Conservation (phyloP, 1,140 invertebrate genomes). For the Aphis gossypii region DNA sequence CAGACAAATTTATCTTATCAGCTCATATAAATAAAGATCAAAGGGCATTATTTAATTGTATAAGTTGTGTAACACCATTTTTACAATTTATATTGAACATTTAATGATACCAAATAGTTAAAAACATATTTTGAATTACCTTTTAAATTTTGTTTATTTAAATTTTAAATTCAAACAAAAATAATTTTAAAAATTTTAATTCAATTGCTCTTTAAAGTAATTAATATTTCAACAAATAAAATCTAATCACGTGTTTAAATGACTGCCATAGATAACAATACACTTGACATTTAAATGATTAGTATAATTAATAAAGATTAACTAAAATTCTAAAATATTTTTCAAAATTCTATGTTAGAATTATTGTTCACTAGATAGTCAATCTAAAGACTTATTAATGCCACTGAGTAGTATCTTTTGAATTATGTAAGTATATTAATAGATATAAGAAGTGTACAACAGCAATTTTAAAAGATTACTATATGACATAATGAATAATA, state of each 20-base stretch:
- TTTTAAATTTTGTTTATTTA: not conserved
- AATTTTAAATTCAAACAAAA: not conserved
- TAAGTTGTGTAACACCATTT: not conserved
- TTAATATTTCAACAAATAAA: conserved; percentile 14
- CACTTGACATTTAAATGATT: conserved; percentile 39
- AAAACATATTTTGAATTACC: not conserved
- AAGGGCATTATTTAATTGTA: conserved; percentile 13
- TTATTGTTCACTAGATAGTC: not conserved
- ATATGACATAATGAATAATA: not conserved
- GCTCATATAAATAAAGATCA: conserved; percentile 27
- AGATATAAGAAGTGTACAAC: not conserved
- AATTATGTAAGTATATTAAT: not conserved
- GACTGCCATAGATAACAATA: conserved; percentile 14
- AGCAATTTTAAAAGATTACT: not conserved
- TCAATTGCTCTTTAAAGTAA: not conserved
- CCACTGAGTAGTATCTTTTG: not conserved
- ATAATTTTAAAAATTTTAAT: not conserved
- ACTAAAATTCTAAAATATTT: not conserved
- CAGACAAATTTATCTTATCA: conserved; percentile 39
- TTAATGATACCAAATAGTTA: not conserved
- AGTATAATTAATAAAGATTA: not conserved
- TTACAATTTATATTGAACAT: not conserved
- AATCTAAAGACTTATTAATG: not conserved
- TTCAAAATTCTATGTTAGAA: not conserved
- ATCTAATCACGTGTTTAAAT: conserved; percentile 39